phyloP scores from a whole-genome alignment of 1,140 invertebrate species.

The Goniozus legneri region DNA sequence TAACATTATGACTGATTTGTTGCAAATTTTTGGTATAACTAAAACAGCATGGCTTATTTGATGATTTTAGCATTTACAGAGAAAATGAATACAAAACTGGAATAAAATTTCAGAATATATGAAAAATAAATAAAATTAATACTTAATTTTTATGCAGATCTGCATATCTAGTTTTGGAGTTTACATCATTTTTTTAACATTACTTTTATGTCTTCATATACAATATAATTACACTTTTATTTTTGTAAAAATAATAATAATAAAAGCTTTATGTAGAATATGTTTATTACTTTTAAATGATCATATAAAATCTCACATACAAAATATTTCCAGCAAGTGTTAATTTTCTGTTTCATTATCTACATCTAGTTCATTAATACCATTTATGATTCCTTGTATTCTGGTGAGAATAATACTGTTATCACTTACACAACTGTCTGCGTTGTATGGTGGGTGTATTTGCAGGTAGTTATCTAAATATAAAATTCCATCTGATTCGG shows the following conservation, averaged over 20 bases:
- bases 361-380: no score
- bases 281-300: conserved; percentile 21
- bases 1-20: no score
- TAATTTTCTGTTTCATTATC: no score
- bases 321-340: no score
- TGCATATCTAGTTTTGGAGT: neutral
- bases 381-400: conserved; percentile 42
- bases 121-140: conserved; percentile 3
- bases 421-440: conserved; percentile 37
- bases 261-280: conserved; percentile 25
- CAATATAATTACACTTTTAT: conserved; percentile 27
- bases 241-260: conserved; percentile 32
- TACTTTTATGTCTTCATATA: conserved; percentile 14
- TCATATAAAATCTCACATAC: no score
- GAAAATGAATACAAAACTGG: no score
- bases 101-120: no score
- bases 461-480: conserved; percentile 34
- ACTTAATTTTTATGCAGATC: neutral
- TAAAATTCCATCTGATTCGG: conserved; percentile 33
- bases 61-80: no score
- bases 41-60: no score
- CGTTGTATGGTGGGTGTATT: conserved; percentile 44
- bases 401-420: conserved; percentile 42
- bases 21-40: no score
- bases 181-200: neutral